Evolutionary conservation across 2,888 invertebrate species (phyloP).

Genomic region (Amblyjoppa fuscipennis): DNA sequence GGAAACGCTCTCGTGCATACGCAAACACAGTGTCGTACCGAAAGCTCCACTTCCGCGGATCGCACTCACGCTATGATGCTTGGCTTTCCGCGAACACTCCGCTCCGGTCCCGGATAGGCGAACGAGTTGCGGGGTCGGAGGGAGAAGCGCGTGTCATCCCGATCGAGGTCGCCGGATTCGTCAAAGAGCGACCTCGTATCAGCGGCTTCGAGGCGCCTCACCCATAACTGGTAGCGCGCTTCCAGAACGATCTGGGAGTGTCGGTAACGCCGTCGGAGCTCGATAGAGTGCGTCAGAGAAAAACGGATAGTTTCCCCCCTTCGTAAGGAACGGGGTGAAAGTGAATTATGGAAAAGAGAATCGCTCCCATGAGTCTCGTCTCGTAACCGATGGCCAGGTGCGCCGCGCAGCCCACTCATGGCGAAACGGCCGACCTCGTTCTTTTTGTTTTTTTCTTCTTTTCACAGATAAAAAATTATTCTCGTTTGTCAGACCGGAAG

Average conservation of each 20-base stretch:
- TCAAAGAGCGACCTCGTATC: neutral
- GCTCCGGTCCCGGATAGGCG: neutral
- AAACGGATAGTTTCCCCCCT: conserved; percentile 31
- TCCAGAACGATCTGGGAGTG: conserved; percentile 56
- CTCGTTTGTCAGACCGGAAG: conserved; percentile 6
- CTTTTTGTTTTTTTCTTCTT: neutral
- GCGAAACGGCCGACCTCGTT: conserved; percentile 11
- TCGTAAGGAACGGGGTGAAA: conserved; percentile 50
- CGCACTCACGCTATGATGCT: neutral
- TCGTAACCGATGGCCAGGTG: conserved; percentile 32
- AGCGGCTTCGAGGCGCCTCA: neutral
- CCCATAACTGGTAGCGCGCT: conserved; percentile 37
- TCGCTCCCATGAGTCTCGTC: conserved; percentile 73
- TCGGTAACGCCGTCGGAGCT: neutral
- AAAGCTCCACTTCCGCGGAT: conserved; percentile 13
- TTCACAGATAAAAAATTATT: conserved; percentile 28
- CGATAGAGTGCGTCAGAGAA: conserved; percentile 23
- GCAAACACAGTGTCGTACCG: conserved; percentile 22
- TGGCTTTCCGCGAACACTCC: neutral
- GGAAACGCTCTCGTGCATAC: conserved; percentile 28
- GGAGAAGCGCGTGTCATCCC: neutral
- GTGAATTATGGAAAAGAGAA: conserved; percentile 77
- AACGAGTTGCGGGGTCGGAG: conserved; percentile 34
- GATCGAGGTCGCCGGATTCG: neutral
- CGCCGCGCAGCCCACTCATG: conserved; percentile 72